Conservation (phyloP, 1,140 invertebrate genomes). For the Antheraea pernyi region DNA sequence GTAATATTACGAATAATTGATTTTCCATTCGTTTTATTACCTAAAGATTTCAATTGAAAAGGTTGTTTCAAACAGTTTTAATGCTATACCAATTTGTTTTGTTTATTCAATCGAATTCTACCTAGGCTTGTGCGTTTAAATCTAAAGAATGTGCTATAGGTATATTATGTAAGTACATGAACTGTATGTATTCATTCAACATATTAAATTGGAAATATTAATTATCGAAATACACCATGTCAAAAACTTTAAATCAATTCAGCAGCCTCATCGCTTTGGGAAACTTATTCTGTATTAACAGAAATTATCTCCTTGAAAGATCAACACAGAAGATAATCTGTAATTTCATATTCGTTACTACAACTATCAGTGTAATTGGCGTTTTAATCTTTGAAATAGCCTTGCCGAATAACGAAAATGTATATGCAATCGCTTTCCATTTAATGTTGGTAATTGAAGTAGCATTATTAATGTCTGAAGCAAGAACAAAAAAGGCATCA, state of each 20-base stretch:
- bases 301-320: conserved; percentile 30
- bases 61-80: not conserved
- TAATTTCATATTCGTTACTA: conserved; percentile 24
- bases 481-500: conserved; percentile 15
- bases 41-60: not conserved
- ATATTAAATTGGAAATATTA: not conserved
- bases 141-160: not conserved
- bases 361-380: conserved; percentile 8
- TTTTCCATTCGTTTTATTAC: not conserved
- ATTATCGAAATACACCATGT: not conserved
- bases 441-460: conserved; percentile 27
- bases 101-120: too few relatives aligned
- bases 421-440: conserved; percentile 24
- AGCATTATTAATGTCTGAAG: conserved; percentile 16
- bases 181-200: not conserved
- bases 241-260: not conserved
- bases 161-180: not conserved
- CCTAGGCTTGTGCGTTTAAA: too few relatives aligned
- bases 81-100: too few relatives aligned
- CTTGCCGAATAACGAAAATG: conserved; percentile 9
- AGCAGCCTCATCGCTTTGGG: conserved; percentile 20
- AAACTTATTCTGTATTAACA: conserved; percentile 41
- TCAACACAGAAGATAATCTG: conserved; percentile 27
- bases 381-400: conserved; percentile 9
- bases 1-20: too few relatives aligned